Conservation (phyloP, 2,888 invertebrate genomes). For the Epinotia demarniana region DNA sequence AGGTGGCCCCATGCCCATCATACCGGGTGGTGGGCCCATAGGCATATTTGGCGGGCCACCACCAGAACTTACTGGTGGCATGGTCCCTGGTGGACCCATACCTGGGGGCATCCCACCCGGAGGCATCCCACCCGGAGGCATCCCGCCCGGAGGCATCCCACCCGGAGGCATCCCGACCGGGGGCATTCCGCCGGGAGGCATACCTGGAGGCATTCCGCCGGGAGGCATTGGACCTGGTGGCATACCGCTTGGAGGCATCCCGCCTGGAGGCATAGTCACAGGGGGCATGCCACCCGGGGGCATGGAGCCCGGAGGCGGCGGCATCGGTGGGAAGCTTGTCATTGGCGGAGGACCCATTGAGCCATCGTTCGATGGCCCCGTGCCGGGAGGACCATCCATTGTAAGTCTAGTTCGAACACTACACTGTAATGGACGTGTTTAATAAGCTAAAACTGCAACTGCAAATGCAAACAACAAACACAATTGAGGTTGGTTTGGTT, state of each 20-base stretch:
- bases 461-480: slow-evolving; percentile 36
- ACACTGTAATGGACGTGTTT: not conserved
- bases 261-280: slow-evolving; percentile 53
- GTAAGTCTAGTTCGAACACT: slow-evolving; percentile 39
- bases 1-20: slow-evolving; percentile 60
- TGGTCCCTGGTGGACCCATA: slow-evolving; percentile 57
- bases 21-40: slow-evolving; percentile 63
- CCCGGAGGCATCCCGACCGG: slow-evolving; percentile 44
- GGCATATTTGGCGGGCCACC: slow-evolving; percentile 59
- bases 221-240: slow-evolving; percentile 53
- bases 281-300: slow-evolving; percentile 59
- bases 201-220: slow-evolving; percentile 34
- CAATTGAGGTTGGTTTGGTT: slow-evolving; percentile 38
- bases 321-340: slow-evolving; percentile 66
- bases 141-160: slow-evolving; percentile 45
- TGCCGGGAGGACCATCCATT: slow-evolving; percentile 79
- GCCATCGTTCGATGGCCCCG: slow-evolving; percentile 67
- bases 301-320: slow-evolving; percentile 69
- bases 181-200: slow-evolving; percentile 49
- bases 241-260: slow-evolving; percentile 51
- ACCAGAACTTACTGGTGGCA: slow-evolving; percentile 48
- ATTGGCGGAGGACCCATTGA: slow-evolving; percentile 68
- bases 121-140: slow-evolving; percentile 55
- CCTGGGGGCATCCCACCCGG: slow-evolving; percentile 51
- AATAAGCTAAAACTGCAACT: slow-evolving; percentile 10